Evolutionary conservation across 2,888 invertebrate genomes (phyloP).

Genomic region (Microplitis deprimator): DNA sequence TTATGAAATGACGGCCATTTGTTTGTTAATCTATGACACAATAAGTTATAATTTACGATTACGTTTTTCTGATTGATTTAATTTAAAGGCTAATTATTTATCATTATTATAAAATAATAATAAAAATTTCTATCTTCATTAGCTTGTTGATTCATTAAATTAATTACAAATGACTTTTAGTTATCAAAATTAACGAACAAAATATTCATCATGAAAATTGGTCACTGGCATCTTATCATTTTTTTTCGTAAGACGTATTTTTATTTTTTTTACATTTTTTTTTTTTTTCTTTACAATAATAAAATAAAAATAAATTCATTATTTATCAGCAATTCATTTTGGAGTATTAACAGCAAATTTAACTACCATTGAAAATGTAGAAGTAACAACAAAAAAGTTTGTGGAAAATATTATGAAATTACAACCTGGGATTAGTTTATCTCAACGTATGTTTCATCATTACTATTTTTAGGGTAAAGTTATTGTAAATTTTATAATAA

Average conservation of each 20-base stretch:
- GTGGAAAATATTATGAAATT: neutral
- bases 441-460: neutral
- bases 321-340: neutral
- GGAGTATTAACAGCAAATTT: neutral
- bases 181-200: neutral
- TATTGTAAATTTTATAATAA: neutral
- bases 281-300: neutral
- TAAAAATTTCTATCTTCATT: neutral
- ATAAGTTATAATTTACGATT: neutral
- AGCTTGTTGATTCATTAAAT: neutral
- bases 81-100: neutral
- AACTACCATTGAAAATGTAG: neutral
- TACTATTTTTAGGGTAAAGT: neutral
- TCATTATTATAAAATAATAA: neutral
- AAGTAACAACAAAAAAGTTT: neutral
- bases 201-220: neutral
- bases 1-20: neutral
- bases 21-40: neutral
- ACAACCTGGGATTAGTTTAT: neutral
- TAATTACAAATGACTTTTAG: neutral
- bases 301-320: neutral
- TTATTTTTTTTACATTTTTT: neutral
- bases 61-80: neutral
- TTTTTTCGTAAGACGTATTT: neutral
- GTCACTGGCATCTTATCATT: slow-evolving; percentile 2